A percentile compares a stretch with the other conserved stretches of the same genome.
Evolutionary conservation across 1,140 invertebrate species (phyloP).

Genomic region (Conopomorpha cramerella): DNA sequence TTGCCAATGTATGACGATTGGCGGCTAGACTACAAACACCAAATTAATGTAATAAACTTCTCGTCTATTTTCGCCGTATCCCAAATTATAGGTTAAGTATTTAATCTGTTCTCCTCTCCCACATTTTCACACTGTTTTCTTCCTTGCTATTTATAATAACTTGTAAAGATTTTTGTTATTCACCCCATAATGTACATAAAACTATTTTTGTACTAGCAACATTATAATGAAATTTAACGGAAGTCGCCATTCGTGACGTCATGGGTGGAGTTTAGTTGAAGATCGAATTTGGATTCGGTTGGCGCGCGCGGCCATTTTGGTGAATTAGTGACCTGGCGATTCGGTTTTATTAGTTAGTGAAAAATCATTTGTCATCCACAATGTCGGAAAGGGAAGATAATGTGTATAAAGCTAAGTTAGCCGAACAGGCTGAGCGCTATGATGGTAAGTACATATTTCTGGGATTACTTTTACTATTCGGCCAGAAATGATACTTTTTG

Average conservation of each 20-base stretch:
- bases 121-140: too few species aligned
- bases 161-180: too few species aligned
- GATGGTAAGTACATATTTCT: constrained; percentile 83
- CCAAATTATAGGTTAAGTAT: too few species aligned
- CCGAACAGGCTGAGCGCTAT: constrained; percentile 95
- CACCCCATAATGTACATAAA: too few species aligned
- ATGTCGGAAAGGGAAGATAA: constrained; percentile 95
- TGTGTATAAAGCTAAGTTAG: constrained; percentile 95
- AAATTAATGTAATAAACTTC: too few species aligned
- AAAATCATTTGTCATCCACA: constrained; percentile 68
- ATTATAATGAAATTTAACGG: constrained; percentile 18
- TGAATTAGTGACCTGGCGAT: constrained; percentile 62
- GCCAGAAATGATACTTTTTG: constrained; percentile 47
- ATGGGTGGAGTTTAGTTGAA: constrained; percentile 61
- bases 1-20: too few species aligned
- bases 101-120: too few species aligned
- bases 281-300: constrained; percentile 62
- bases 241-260: constrained; percentile 53
- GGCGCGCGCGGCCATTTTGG: constrained; percentile 67
- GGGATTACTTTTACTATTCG: constrained; percentile 21
- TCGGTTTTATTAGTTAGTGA: constrained; percentile 59
- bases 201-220: constrained; percentile 11
- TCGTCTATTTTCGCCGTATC: too few species aligned
- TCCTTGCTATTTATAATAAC: too few species aligned
- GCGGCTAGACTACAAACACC: too few species aligned